Percentiles rank a stretch among this genome's conserved stretches.
phyloP scores from a whole-genome alignment of 92 coral and sea anemone species.

The Palythoa grandiflora region DNA sequence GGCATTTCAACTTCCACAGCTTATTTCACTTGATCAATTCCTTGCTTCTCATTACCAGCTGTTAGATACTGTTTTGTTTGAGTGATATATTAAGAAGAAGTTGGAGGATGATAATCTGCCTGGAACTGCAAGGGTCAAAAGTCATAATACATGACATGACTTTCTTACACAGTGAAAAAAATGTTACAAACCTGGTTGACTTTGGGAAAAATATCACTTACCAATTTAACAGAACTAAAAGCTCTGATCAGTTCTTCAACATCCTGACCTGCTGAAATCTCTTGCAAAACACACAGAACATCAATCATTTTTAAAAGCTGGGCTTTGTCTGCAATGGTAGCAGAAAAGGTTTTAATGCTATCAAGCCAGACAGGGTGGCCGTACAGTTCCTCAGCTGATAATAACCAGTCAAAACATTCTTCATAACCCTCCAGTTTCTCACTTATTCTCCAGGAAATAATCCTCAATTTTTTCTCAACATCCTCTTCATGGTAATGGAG shows the following conservation, averaged over 20 bases:
- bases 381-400: conserved; percentile 78
- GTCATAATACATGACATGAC: too few species aligned
- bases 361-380: conserved; percentile 71
- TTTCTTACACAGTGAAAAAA: too few species aligned
- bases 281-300: conserved; percentile 75
- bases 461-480: conserved; percentile 59
- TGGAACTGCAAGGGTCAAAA: too few species aligned
- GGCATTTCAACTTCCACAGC: too few species aligned
- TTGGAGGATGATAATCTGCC: too few species aligned
- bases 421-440: conserved; percentile 72
- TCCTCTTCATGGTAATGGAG: conserved; percentile 65
- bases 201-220: background rate
- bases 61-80: too few species aligned
- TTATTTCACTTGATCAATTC: too few species aligned
- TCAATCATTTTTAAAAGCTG: conserved; percentile 77
- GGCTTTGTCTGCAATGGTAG: conserved; percentile 49
- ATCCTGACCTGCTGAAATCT: conserved; percentile 37
- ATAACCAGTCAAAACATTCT: conserved; percentile 82
- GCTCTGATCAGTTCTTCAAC: background rate
- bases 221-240: conserved; percentile 25
- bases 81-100: too few species aligned
- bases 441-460: conserved; percentile 63
- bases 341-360: conserved; percentile 67
- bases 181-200: too few species aligned
- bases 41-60: too few species aligned